Percentiles rank a stretch among this genome's conserved stretches.
These are phyloP conservation scores for Cephus sareptanus DNA, from an alignment of 2,888 invertebrate species.

Conservation along the genomic window DNA sequence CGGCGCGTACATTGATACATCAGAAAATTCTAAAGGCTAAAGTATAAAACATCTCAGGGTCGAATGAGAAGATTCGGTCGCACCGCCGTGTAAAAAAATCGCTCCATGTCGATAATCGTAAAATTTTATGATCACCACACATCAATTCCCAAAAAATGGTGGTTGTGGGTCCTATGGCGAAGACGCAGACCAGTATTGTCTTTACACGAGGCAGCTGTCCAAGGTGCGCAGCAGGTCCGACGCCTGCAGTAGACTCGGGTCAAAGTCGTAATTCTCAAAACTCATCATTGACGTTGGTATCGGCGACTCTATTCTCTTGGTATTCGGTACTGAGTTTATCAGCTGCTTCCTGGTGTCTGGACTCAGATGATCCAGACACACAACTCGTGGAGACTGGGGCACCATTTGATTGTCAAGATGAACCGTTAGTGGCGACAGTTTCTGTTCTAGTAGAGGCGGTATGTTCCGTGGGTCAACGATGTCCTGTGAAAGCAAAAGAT, in stretches of 20 bases:
- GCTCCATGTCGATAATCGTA: background rate
- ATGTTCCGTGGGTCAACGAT: constrained; percentile 35
- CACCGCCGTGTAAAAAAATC: background rate
- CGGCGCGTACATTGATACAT: background rate
- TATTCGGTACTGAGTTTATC: constrained; percentile 21
- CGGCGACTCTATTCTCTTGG: background rate
- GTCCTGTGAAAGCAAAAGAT: constrained; percentile 26
- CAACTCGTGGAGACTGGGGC: constrained; percentile 26
- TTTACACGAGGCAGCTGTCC: background rate
- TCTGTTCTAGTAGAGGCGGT: constrained; percentile 26
- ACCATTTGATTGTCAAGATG: constrained; percentile 42
- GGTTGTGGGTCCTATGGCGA: background rate
- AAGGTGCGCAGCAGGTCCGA: constrained; percentile 14
- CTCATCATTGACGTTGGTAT: constrained; percentile 25
- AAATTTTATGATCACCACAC: background rate
- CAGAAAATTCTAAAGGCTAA: background rate
- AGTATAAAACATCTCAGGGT: background rate
- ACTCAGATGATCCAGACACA: constrained; percentile 28
- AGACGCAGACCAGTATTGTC: background rate
- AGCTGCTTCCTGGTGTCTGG: constrained; percentile 32
- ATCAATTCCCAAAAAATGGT: background rate
- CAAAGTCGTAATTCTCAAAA: constrained; percentile 39
- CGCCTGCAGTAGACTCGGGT: constrained; percentile 18
- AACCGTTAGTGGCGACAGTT: constrained; percentile 32
- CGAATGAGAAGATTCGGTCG: background rate